Conservation (phyloP, 1,140 invertebrate species). For the Lamellibrachia luymesi region DNA sequence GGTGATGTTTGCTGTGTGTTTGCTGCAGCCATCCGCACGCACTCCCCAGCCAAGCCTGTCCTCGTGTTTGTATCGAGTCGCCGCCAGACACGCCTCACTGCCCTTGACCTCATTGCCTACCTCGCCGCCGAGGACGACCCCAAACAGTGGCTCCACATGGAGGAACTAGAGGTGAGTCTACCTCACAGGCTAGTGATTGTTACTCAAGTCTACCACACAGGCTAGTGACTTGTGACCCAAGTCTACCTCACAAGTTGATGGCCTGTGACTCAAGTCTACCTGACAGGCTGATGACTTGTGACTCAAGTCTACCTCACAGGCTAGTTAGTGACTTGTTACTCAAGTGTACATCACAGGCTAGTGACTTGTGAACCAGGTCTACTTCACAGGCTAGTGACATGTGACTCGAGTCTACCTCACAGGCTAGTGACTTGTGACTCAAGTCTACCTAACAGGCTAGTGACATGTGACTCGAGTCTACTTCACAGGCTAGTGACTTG, state of each 20-base stretch:
- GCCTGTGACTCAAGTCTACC: neutral
- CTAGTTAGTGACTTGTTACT: neutral
- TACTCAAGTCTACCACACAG: too few species aligned
- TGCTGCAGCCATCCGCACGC: constrained; percentile 78
- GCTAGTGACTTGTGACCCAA: too few species aligned
- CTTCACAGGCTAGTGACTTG: neutral
- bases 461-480: neutral
- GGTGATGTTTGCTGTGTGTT: neutral
- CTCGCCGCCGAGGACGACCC: constrained; percentile 87
- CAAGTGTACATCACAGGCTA: neutral
- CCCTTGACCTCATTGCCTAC: constrained; percentile 92
- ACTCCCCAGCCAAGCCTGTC: constrained; percentile 86
- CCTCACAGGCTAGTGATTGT: too few species aligned
- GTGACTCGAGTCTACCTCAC: neutral
- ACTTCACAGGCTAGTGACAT: neutral
- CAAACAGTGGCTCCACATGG: constrained; percentile 92
- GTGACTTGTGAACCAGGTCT: neutral
- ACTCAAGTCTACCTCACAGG: neutral
- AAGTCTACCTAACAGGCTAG: neutral
- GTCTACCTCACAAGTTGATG: neutral
- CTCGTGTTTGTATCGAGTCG: constrained; percentile 97
- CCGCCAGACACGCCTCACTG: constrained; percentile 94
- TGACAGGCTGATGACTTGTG: neutral
- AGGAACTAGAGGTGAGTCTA: constrained; percentile 74
- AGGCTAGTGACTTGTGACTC: neutral